phyloP scores from a whole-genome alignment of 2,113 vertebrate genomes.

The Phalacrocorax carbo region DNA sequence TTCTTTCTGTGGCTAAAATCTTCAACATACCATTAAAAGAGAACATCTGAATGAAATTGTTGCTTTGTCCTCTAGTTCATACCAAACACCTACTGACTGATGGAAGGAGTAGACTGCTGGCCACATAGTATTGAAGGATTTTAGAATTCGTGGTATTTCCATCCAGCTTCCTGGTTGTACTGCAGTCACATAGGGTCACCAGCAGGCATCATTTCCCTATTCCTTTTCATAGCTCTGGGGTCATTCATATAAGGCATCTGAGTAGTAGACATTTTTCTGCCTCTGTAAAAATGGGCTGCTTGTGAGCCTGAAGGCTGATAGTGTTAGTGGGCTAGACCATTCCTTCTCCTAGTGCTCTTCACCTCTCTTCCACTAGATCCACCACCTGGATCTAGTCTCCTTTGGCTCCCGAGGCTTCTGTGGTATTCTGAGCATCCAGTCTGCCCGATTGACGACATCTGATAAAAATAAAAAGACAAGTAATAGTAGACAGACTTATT shows the following conservation, averaged over 20 bases:
- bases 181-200: not conserved
- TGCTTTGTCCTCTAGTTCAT: not conserved
- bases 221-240: not conserved
- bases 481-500: not conserved
- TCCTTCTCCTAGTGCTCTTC: not conserved
- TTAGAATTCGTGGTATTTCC: not conserved
- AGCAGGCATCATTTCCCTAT: not conserved
- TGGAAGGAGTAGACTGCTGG: not conserved
- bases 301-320: not conserved
- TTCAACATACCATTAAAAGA: not conserved
- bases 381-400: not conserved
- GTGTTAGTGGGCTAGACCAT: not conserved
- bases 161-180: not conserved
- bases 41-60: not conserved
- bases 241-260: not conserved
- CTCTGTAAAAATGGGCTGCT: not conserved
- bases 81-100: not conserved
- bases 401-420: not conserved
- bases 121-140: not conserved
- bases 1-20: not conserved
- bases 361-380: not conserved
- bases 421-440: not conserved
- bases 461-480: conserved; percentile 12
- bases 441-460: not conserved
- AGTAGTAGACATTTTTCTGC: not conserved